Evolutionary conservation across 2,888 invertebrate genomes (phyloP).

Genomic region (Andrena bucephala): DNA sequence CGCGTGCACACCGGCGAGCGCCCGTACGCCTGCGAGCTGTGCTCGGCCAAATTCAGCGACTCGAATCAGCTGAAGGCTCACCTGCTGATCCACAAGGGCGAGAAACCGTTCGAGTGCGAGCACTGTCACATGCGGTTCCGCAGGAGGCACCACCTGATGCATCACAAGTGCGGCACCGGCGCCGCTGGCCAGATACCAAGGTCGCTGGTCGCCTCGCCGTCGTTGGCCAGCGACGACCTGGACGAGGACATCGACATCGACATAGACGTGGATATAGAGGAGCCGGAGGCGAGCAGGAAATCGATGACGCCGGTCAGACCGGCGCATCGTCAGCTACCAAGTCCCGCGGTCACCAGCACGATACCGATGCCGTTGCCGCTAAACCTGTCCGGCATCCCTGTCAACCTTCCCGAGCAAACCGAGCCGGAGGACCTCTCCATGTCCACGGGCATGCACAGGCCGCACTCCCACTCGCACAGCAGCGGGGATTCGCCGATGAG

Average conservation of each 20-base stretch:
- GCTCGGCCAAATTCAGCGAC: constrained; percentile 95
- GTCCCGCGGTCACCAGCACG: constrained; percentile 76
- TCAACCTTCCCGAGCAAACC: constrained; percentile 91
- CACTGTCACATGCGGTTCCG: constrained; percentile 93
- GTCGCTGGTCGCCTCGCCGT: constrained; percentile 74
- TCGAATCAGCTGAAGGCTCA: constrained; percentile 97
- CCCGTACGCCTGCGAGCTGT: constrained; percentile 94
- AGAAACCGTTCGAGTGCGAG: constrained; percentile 94
- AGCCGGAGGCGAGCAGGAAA: constrained; percentile 84
- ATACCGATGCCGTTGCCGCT: constrained; percentile 85
- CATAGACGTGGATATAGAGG: constrained; percentile 86
- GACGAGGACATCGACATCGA: constrained; percentile 82
- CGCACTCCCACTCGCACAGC: constrained; percentile 84
- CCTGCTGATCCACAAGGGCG: constrained; percentile 94
- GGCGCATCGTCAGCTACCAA: constrained; percentile 81
- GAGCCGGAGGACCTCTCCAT: constrained; percentile 96
- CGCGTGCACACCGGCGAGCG: constrained; percentile 97
- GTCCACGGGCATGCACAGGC: constrained; percentile 86
- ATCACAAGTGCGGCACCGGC: constrained; percentile 90
- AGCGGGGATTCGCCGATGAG: constrained; percentile 86
- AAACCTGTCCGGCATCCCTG: constrained; percentile 86
- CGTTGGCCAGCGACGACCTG: constrained; percentile 76
- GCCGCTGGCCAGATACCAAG: constrained; percentile 30
- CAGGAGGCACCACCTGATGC: constrained; percentile 93
- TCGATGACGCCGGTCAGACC: constrained; percentile 66